Evolutionary conservation across 2,113 vertebrate species (phyloP).

Genomic region (Leptobrachium leishanense): DNA sequence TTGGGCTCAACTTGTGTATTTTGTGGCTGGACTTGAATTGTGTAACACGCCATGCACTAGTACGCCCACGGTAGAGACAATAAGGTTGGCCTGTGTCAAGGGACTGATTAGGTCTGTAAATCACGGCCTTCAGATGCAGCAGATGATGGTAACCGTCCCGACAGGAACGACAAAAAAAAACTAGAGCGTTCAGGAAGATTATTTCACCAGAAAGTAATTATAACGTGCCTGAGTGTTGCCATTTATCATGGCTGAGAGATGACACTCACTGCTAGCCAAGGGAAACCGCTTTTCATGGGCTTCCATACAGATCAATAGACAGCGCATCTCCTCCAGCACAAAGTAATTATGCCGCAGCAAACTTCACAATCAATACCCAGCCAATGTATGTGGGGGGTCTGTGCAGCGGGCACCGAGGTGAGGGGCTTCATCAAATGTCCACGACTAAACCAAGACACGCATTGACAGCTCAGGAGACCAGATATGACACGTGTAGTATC

Average conservation of each 20-base stretch:
- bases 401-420: conserved; percentile 56
- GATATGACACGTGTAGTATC: too few species aligned
- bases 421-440: conserved; percentile 69
- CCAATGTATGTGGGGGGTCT: conserved; percentile 71
- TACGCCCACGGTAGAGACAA: background rate
- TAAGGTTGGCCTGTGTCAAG: conserved; percentile 53
- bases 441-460: conserved; percentile 54
- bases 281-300: conserved; percentile 82
- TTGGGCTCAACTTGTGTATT: background rate
- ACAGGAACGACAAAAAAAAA: conserved; percentile 49
- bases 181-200: conserved; percentile 68
- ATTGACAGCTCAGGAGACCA: background rate
- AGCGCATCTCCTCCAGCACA: conserved; percentile 72
- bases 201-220: conserved; percentile 95
- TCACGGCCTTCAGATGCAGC: conserved; percentile 65
- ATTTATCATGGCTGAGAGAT: conserved; percentile 91
- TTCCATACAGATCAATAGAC: conserved; percentile 86
- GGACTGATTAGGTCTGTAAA: conserved; percentile 68
- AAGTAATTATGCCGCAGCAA: conserved; percentile 95
- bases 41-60: background rate
- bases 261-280: conserved; percentile 88
- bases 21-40: background rate
- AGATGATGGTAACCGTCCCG: conserved; percentile 55
- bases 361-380: conserved; percentile 88
- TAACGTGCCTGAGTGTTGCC: conserved; percentile 73